phyloP scores from a whole-genome alignment of 2,113 vertebrate genomes.

The Boulengeromyrus knoepffleri region DNA sequence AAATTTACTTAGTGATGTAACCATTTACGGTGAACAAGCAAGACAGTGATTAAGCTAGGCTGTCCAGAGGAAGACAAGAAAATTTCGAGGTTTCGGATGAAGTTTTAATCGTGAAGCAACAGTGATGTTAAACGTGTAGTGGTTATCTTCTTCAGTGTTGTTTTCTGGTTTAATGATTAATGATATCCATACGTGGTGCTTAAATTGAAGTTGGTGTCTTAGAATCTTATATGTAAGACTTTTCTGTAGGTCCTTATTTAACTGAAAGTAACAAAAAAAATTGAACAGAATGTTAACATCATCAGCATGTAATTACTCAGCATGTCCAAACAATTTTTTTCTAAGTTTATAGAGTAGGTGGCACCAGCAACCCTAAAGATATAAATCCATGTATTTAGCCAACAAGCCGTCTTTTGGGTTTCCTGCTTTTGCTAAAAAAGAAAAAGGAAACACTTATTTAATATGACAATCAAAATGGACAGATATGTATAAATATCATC shows the following conservation, averaged over 20 bases:
- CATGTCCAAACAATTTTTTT: not conserved
- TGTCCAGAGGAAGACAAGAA: constrained; percentile 25
- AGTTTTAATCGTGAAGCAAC: not conserved
- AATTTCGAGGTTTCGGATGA: not conserved
- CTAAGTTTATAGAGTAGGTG: not conserved
- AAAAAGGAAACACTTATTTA: not conserved
- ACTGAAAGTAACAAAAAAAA: not conserved
- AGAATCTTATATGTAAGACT: not conserved
- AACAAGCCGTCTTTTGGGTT: not conserved
- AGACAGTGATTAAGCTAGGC: constrained; percentile 9
- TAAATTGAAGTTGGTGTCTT: not conserved
- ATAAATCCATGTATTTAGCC: not conserved
- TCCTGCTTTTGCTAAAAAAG: not conserved
- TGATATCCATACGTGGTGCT: not conserved
- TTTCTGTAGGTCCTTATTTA: not conserved
- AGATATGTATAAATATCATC: not conserved
- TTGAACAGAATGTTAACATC: not conserved
- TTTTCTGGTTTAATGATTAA: not conserved
- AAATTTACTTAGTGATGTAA: constrained; percentile 39
- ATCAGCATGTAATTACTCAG: not conserved
- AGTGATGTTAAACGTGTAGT: not conserved
- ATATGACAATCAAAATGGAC: not conserved
- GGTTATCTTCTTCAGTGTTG: not conserved
- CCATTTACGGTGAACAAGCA: constrained; percentile 26
- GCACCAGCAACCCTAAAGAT: not conserved